A percentile compares a stretch with the other conserved stretches of the same genome.
phyloP scores from a whole-genome alignment of 2,113 vertebrate species.

The Sakesphorus luctuosus region DNA sequence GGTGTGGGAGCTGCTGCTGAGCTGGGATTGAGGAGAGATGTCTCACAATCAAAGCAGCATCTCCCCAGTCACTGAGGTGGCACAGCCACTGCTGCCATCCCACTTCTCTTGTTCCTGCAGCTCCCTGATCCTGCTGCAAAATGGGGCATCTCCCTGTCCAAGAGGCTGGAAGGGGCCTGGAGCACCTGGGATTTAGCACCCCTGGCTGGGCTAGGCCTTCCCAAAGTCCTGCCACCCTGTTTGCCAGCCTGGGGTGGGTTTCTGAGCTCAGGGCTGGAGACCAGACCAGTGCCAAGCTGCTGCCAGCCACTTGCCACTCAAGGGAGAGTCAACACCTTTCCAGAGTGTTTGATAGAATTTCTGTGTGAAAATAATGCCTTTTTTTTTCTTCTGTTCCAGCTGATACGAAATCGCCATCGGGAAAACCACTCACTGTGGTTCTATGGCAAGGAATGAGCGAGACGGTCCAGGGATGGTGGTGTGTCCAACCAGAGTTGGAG shows the following conservation, averaged over 20 bases:
- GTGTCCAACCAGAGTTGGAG: neutral
- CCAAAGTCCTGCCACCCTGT: neutral
- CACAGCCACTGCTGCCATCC: accelerated
- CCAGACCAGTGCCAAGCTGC: neutral
- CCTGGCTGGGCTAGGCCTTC: neutral
- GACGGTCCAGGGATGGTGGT: neutral
- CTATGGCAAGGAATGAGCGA: neutral
- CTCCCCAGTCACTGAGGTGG: accelerated
- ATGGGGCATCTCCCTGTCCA: neutral
- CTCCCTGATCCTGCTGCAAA: accelerated
- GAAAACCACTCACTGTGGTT: neutral
- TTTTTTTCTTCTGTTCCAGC: neutral
- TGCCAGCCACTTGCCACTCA: neutral
- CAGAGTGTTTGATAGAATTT: neutral
- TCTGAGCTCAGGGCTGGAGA: too few relatives aligned
- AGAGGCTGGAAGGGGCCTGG: neutral
- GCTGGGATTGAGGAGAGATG: neutral
- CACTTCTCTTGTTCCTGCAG: neutral
- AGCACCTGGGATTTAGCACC: neutral
- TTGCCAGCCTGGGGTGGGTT: neutral
- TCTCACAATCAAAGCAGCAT: accelerated
- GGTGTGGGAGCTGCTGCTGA: neutral
- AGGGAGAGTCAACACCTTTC: neutral
- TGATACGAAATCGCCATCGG: accelerated
- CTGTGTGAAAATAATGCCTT: neutral